These are phyloP conservation scores for Acanthaster planci DNA, from an alignment of 35 echinoderm and acorn worm genomes.

Conservation along the genomic window DNA sequence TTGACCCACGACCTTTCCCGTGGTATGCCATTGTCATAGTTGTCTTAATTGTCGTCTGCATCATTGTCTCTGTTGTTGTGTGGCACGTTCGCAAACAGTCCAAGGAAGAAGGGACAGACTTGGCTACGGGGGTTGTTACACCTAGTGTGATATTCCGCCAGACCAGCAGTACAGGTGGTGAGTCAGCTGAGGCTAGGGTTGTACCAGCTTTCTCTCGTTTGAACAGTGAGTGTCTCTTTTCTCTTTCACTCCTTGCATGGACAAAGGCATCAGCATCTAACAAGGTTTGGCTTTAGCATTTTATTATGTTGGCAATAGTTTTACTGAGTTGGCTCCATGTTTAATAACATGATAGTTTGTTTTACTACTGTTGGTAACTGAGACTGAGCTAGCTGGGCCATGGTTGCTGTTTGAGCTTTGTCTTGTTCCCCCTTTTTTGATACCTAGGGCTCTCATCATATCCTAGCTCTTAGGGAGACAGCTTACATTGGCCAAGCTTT, in stretches of 20 bases:
- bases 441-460: too few relatives aligned
- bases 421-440: too few relatives aligned
- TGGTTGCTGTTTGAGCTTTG: too few relatives aligned
- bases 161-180: conserved; percentile 2
- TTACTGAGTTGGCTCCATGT: too few relatives aligned
- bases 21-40: conserved; percentile 23
- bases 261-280: too few relatives aligned
- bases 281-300: too few relatives aligned
- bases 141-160: neutral
- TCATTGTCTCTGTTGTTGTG: neutral
- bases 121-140: neutral
- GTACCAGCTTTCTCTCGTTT: neutral
- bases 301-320: too few relatives aligned
- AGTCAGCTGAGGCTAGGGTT: conserved; percentile 32
- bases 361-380: too few relatives aligned
- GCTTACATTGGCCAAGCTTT: too few relatives aligned
- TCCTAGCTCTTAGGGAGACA: too few relatives aligned
- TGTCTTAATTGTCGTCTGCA: neutral
- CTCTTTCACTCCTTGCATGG: conserved; percentile 34
- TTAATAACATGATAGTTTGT: too few relatives aligned
- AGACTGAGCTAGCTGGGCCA: too few relatives aligned
- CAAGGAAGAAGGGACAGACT: neutral
- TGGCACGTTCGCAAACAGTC: neutral
- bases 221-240: conserved; percentile 41
- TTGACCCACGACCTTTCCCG: neutral